Base-by-base conservation (phyloP, 2,113 vertebrate species). In the Aramus guarauna region DNA sequence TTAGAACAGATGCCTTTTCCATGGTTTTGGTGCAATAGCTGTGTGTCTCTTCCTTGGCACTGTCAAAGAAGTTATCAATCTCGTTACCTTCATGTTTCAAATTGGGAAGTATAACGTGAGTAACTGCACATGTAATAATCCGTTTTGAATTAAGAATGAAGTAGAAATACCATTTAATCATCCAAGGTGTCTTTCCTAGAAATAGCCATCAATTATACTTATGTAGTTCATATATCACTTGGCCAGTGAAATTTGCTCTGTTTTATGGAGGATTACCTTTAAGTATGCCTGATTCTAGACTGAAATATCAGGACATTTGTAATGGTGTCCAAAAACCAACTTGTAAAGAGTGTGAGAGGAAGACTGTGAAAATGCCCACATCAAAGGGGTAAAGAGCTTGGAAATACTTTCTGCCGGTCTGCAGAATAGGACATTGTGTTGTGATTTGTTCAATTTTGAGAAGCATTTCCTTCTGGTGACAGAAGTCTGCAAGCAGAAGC, bases 91-190 rank as follows among this genome's bases (percentile, higher is more conserved):
- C 90, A 93, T 95, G 94, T 95, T 96, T 96, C 90, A 95, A 72
- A 58, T 6, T 48, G 85, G 58, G 62, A 87, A 78, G 62, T 68
- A 9, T 26, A 88, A 82, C 52, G 2, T 63, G 79, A 92, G 73
- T 93, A 96, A 97, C 91, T 90, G 77, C 77, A 91, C 56, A 19
- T 62, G 77, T 90, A 85, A 91, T 96, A 91, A 95, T 90, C 93
- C 87, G 77, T 69, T 92, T 82, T 93, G 92, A 95, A 96, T 96
- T 97, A 96, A 58, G 84, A 85, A 96, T 87, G 87, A 94, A 90
- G 69, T 94, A 91, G 92, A 90, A 95, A 90, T 96, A 96, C 24
- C 73, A 41, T 75, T 96, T 95, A 96, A 93, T 97, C 87, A 96
- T 63, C 87, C 85, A 79, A 93, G 93, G 60, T 94, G 87, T 94